These are phyloP conservation scores for Equus quagga DNA, from an alignment of 2,113 vertebrate genomes.

Conservation along the genomic window DNA sequence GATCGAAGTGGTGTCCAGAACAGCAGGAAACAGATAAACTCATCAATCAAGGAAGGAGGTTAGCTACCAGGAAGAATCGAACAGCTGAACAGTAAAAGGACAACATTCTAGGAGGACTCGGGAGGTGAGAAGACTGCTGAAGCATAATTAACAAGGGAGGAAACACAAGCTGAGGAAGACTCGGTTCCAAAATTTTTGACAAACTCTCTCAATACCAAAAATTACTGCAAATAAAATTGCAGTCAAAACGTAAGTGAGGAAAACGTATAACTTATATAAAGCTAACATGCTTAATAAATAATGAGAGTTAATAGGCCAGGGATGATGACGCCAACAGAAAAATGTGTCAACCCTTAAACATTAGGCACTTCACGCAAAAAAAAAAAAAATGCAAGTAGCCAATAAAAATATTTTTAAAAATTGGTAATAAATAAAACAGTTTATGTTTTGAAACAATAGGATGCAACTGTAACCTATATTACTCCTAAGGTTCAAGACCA, in stretches of 20 bases:
- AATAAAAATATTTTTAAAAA: background rate
- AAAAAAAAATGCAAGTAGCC: background rate
- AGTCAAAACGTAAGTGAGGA: background rate
- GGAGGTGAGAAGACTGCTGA: too few species aligned
- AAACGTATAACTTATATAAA: accelerated
- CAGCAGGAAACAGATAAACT: background rate
- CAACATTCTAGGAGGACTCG: background rate
- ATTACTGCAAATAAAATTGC: background rate
- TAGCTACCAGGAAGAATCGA: background rate
- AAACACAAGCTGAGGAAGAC: too few species aligned
- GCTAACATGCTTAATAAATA: background rate
- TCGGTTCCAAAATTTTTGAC: background rate
- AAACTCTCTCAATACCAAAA: background rate
- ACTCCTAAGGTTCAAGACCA: background rate
- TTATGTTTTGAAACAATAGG: background rate
- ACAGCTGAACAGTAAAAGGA: background rate
- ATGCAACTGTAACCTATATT: background rate
- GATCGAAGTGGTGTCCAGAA: too few species aligned
- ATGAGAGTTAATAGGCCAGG: background rate
- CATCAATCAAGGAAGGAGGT: background rate
- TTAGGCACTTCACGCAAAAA: background rate
- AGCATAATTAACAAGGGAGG: background rate
- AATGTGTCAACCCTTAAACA: too few species aligned
- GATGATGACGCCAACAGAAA: background rate
- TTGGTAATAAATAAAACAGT: background rate